phyloP scores from a whole-genome alignment of 1,140 invertebrate genomes.

The Ostrea edulis region DNA sequence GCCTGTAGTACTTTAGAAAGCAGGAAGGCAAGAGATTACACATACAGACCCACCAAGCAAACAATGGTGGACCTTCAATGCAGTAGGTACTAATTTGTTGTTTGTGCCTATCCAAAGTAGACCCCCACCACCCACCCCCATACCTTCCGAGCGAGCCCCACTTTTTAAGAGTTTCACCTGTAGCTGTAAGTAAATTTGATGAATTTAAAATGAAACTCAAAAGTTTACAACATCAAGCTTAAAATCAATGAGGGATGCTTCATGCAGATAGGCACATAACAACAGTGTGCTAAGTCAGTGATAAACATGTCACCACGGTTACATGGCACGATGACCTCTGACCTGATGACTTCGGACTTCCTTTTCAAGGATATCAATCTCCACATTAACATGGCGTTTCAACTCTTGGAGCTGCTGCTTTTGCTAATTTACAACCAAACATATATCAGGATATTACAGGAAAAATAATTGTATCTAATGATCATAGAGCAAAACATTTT shows the following conservation, averaged over 20 bases:
- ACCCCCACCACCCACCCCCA: background rate
- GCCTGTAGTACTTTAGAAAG: background rate
- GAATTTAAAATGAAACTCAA: background rate
- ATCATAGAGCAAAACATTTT: no score
- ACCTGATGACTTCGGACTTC: conserved; percentile 7
- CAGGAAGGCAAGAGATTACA: background rate
- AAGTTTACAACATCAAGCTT: background rate
- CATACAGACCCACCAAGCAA: background rate
- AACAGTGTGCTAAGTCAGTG: conserved; percentile 2
- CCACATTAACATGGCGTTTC: background rate
- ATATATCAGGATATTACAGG: background rate
- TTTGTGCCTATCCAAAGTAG: conserved; percentile 4
- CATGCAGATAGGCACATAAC: conserved; percentile 34
- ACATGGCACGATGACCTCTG: conserved; percentile 21
- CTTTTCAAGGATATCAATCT: conserved; percentile 18
- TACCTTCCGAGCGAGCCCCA: background rate
- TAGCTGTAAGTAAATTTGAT: background rate
- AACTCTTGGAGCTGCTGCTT: conserved; percentile 9
- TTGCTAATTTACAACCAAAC: conserved; percentile 39
- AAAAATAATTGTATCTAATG: no score
- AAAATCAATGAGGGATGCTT: background rate
- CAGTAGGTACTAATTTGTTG: conserved; percentile 9
- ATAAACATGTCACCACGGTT: conserved; percentile 16
- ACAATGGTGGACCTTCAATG: background rate
- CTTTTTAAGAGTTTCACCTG: no score